Evolutionary conservation across 2,888 invertebrate genomes (phyloP).

Genomic region (Temnothorax rugatulus): DNA sequence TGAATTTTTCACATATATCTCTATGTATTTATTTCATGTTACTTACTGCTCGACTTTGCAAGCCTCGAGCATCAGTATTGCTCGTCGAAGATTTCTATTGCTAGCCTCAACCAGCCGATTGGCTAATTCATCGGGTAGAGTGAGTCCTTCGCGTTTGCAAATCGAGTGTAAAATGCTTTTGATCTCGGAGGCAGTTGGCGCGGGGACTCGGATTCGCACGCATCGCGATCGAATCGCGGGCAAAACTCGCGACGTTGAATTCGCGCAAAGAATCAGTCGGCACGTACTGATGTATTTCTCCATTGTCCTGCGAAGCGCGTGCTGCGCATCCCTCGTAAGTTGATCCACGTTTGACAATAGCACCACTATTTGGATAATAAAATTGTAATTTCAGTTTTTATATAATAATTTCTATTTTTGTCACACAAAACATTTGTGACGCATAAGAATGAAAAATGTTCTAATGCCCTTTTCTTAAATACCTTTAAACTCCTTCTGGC

Average conservation of each 20-base stretch:
- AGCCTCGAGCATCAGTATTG: constrained; percentile 97
- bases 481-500: constrained; percentile 97
- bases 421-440: neutral
- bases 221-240: constrained; percentile 99
- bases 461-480: constrained; percentile 21
- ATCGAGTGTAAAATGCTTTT: constrained; percentile 88
- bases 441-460: constrained; percentile 11
- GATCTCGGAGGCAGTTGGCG: constrained; percentile 94
- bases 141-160: constrained; percentile 94
- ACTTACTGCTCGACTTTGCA: constrained; percentile 94
- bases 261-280: constrained; percentile 96
- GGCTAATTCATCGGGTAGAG: constrained; percentile 92
- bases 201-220: constrained; percentile 95
- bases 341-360: constrained; percentile 98
- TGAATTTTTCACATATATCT: neutral
- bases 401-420: neutral
- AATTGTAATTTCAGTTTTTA: constrained; percentile 22
- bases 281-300: constrained; percentile 99
- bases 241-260: constrained; percentile 97
- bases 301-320: constrained; percentile 99
- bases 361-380: constrained; percentile 90
- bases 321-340: constrained; percentile 98
- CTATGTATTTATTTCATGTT: neutral
- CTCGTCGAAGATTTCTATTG: constrained; percentile 96
- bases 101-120: constrained; percentile 92